Base-by-base conservation (phyloP, 1,140 invertebrate species). In the Mizuhopecten yessoensis region DNA sequence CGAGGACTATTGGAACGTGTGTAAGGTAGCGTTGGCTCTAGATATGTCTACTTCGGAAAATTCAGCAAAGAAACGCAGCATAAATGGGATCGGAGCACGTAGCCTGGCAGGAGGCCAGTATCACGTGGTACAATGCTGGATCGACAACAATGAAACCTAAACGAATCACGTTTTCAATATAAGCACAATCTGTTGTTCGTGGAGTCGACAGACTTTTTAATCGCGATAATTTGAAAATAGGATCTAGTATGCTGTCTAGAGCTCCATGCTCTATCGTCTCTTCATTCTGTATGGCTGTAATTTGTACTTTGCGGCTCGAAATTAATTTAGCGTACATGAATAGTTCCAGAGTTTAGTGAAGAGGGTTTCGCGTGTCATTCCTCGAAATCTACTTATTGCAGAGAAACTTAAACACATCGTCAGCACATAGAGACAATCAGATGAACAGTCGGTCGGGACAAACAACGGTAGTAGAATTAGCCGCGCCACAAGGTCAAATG, bases 371-470 rank as follows among this genome's bases (percentile, higher is more conserved):
- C 57, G 57, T 75, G 57, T 75, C n/a, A 75, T 75, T 75, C n/a
- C 57, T 75, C 9, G 57, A 75, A 75, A 75, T 75, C 57, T 75
- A 75, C n/a, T 75, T 75, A 75, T 75, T 75, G 57, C n/a, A 75
- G 57, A 75, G 57, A 75, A 75, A 29, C 9, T n/a, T 75, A 75
- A 75, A 75, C 57, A 75, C 1, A 75, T n/a, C n/a, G 20, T 75
- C 57, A 29, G 11, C 57, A 39, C 36, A 23, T 34, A 88, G 7
- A 89, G 91, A 13, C 42, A 87, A 29, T 87, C 89, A 49, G 88
- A 92, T 39, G 45, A 75, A 86, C 89, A 92, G 29, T 87, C 20
- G 45, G 87, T 90, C 49, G 87, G 29, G 86, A 90, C 89, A 33
- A 75, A 57, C 20, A 88, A 92, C 34, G 33, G 33, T 33, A 45